Evolutionary conservation across 2,888 invertebrate species (phyloP).

Genomic region (Zaprionus obscuricornis): DNA sequence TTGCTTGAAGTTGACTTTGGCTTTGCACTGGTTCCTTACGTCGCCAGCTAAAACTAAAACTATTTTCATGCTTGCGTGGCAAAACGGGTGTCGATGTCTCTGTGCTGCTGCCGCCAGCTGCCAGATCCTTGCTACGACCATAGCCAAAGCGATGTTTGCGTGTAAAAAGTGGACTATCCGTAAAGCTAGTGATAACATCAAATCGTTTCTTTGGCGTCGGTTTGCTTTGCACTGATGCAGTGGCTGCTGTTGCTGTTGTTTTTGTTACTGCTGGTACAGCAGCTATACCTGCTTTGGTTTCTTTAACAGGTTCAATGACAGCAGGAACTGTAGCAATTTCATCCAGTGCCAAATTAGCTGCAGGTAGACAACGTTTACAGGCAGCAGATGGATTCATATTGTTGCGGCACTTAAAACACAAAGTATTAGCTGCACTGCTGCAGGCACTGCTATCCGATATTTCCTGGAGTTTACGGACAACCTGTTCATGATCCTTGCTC

Average conservation of each 20-base stretch:
- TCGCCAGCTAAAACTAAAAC: slow-evolving; percentile 82
- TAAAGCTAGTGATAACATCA: slow-evolving; percentile 83
- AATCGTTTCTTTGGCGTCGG: slow-evolving; percentile 79
- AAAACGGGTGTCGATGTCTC: slow-evolving; percentile 80
- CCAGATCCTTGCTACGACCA: slow-evolving; percentile 73
- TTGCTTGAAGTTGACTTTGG: slow-evolving; percentile 40
- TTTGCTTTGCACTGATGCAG: slow-evolving; percentile 31
- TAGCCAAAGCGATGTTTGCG: slow-evolving; percentile 83
- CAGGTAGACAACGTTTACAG: slow-evolving; percentile 78
- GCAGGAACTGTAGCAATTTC: slow-evolving; percentile 54
- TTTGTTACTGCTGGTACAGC: background rate
- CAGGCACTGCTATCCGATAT: slow-evolving; percentile 80
- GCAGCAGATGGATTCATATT: slow-evolving; percentile 70
- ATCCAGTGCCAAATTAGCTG: slow-evolving; percentile 39
- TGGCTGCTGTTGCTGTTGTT: background rate
- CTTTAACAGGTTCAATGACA: slow-evolving; percentile 47
- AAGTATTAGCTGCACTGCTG: slow-evolving; percentile 68
- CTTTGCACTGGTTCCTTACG: slow-evolving; percentile 78
- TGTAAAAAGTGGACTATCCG: slow-evolving; percentile 83
- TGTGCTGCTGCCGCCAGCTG: slow-evolving; percentile 57
- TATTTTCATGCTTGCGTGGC: slow-evolving; percentile 80
- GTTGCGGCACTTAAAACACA: slow-evolving; percentile 78
- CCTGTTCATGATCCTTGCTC: slow-evolving; percentile 74
- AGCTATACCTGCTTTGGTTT: background rate
- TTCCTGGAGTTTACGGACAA: slow-evolving; percentile 79